A percentile compares a stretch with the other conserved stretches of the same genome.
phyloP scores from a whole-genome alignment of 2,113 vertebrate species.

The Dasyurus viverrinus region DNA sequence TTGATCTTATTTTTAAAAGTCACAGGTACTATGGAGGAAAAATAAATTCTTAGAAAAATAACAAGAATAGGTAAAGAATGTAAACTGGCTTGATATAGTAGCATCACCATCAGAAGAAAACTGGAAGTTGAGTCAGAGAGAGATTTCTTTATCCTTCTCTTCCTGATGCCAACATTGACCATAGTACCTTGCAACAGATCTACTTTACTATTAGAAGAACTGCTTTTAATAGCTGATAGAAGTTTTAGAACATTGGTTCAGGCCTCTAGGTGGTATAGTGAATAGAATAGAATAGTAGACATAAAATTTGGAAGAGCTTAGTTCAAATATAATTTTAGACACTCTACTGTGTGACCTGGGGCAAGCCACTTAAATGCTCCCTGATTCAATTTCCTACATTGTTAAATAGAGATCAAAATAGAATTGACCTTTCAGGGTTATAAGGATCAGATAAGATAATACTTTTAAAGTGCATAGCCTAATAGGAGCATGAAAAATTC shows the following conservation, averaged over 20 bases:
- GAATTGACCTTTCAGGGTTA: background rate
- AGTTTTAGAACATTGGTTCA: background rate
- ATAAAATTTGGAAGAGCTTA: background rate
- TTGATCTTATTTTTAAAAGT: too few relatives aligned
- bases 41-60: too few relatives aligned
- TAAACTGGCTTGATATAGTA: too few relatives aligned
- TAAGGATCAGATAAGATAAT: background rate
- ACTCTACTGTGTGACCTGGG: background rate
- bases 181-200: background rate
- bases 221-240: background rate
- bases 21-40: too few relatives aligned
- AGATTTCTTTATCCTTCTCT: background rate
- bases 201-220: background rate
- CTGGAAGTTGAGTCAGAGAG: background rate
- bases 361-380: background rate
- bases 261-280: background rate
- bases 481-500: background rate
- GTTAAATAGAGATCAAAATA: background rate
- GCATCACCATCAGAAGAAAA: too few relatives aligned
- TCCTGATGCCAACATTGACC: background rate
- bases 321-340: background rate
- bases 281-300: background rate
- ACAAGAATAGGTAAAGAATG: too few relatives aligned
- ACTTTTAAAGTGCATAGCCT: background rate
- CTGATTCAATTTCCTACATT: background rate